A percentile compares a stretch with the other conserved stretches of the same genome.
Conservation (phyloP, 2,888 invertebrate genomes). For the Mimachlamys varia region DNA sequence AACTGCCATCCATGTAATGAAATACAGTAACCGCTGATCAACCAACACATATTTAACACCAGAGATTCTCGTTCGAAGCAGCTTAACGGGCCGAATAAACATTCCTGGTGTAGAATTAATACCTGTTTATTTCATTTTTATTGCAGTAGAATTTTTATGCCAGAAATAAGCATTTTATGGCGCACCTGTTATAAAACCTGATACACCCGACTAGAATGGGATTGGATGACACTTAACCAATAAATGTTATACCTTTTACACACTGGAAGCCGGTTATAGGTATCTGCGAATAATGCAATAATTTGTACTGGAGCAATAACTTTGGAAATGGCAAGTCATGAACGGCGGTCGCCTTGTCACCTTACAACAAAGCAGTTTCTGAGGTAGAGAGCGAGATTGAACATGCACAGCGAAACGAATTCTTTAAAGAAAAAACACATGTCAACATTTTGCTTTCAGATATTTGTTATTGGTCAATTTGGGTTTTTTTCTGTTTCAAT, state of each 20-base stretch:
- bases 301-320: conserved; percentile 24
- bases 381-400: not conserved
- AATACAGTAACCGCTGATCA: conserved; percentile 16
- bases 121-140: conserved; percentile 34
- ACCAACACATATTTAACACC: not conserved
- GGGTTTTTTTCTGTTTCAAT: not conserved
- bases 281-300: not conserved
- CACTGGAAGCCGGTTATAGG: not conserved
- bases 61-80: not conserved
- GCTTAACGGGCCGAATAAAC: conserved; percentile 23
- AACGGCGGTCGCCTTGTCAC: not conserved
- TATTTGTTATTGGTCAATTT: no score
- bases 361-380: not conserved
- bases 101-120: conserved; percentile 23
- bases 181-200: conserved; percentile 23
- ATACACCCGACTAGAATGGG: conserved; percentile 19
- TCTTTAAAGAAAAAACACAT: not conserved
- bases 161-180: conserved; percentile 31
- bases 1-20: conserved; percentile 10
- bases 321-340: conserved; percentile 7
- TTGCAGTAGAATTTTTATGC: conserved; percentile 22
- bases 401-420: not conserved
- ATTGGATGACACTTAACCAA: conserved; percentile 20
- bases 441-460: no score
- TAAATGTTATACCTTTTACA: not conserved